Conservation (phyloP, 2,888 invertebrate genomes). For the Rotaria macrura region DNA sequence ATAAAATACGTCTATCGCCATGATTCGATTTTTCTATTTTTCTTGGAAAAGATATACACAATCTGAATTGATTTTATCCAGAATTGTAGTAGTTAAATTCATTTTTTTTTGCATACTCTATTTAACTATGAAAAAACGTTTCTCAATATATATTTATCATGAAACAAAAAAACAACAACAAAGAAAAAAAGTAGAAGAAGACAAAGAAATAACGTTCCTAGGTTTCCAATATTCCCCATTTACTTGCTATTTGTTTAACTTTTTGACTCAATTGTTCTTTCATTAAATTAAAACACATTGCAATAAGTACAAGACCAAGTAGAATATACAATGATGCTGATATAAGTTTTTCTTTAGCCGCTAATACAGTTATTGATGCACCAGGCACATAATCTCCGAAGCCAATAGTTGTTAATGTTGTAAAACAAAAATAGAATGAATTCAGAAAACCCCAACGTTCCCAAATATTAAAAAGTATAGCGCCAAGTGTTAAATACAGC, state of each 20-base stretch:
- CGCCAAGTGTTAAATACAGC: conserved; percentile 29
- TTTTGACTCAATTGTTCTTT: conserved; percentile 29
- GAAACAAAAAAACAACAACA: neutral
- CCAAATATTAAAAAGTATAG: conserved; percentile 29
- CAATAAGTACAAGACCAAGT: conserved; percentile 32
- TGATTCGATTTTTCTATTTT: neutral
- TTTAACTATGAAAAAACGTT: neutral
- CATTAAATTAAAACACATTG: conserved; percentile 33
- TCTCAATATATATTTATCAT: neutral
- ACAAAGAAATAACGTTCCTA: neutral
- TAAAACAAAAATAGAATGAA: conserved; percentile 34
- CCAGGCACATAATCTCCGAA: conserved; percentile 34
- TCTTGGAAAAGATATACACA: neutral
- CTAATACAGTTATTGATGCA: conserved; percentile 25
- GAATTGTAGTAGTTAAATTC: neutral
- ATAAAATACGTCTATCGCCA: neutral
- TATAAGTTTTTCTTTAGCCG: conserved; percentile 20
- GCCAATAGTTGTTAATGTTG: conserved; percentile 34
- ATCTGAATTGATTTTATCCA: too few species aligned
- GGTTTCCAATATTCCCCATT: conserved; percentile 14
- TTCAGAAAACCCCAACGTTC: conserved; percentile 30
- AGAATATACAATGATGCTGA: conserved; percentile 27
- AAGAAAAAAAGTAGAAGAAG: neutral
- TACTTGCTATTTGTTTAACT: conserved; percentile 28
- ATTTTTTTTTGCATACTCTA: neutral